Evolutionary conservation across 2,888 invertebrate genomes (phyloP), one percentile per base, ranked within the genome.

Genomic region (Taphrorychus bicolor): DNA sequence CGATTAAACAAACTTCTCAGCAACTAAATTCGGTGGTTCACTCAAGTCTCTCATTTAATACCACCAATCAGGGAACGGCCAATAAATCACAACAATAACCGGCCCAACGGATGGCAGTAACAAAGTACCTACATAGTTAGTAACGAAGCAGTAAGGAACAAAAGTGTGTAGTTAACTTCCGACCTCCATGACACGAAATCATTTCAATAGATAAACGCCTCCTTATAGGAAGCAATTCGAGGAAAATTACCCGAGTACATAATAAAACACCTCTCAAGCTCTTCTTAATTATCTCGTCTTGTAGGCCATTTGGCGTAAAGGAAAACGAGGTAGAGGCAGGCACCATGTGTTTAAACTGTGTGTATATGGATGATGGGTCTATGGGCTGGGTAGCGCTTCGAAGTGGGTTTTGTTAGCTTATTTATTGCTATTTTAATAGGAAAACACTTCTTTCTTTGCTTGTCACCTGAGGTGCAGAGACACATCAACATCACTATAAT

Each of bases 261-360:
- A 49, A 58, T 64, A 64, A 63, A 57, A 48, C 48, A 22, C 51
- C 64, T 58, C 24, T 58, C 16, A 51, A 22, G 24, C 24, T 24
- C 24, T 54, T 63, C 60, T 52, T 63, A 63, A 63, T 63, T 63
- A 63, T 63, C 64, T 64, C 58, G 64, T 64, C 51, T 32, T 51
- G 24, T 17, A 64, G 24, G 41, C 54, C 49, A 42, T 62, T 62
- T 62, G 49, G 41, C 48, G 48, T 53, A 42, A 23, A 48, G 48
- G 14, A 18, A 19, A 24, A 48, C 24, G 56, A 56, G 32, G 16
- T 48, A 62, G 42, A 41, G 57, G 16, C 42, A n/a, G 32, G 32
- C 32, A 32, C 32, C 32, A 32, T 32, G 11, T 32, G 32, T n/a
- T n/a, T n/a, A n/a, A n/a, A n/a, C n/a, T n/a, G n/a, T n/a, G n/a